Evolutionary conservation across 2,797 vertebrate species (phyloP), one percentile per base, ranked within the genome.

Genomic region (Acanthurus lineatus): DNA sequence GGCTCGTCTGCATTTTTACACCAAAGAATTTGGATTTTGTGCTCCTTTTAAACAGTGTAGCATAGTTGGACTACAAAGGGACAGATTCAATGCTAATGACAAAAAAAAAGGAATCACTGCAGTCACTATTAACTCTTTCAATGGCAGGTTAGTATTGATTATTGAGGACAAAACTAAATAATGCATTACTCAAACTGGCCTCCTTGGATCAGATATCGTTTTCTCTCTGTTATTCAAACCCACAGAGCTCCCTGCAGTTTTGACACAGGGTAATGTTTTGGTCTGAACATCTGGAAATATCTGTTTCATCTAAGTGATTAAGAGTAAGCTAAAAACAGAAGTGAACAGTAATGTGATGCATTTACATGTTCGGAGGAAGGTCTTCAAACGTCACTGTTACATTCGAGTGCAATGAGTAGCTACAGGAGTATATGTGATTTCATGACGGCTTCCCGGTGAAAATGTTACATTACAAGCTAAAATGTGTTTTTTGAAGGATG

Each of bases 271-370:
- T 64, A 61, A 35, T 22, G 28, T 73, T 63, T 78, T 17, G 1
- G 77, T 78, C 51, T 64, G 65, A 84, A 78, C 69, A 35, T 40
- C 10, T n/a, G n/a, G 32, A 57, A 20, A 49, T 53, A 42, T 32
- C 25, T 40, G n/a, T 53, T 66, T 25, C 47, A 58, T 25, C 1
- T 20, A 40, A 40, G 28, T 28, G 5, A 11, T 58, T 25, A 62
- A 42, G 58, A 69, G 48, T 49, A 75, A 70, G 57, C 80, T 82
- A 52, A 69, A 83, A 66, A 88, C 81, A 59, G 57, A 20, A 76
- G 71, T 72, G 58, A 77, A 64, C 25, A 71, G 81, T 80, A 91
- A 90, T 91, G 89, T 81, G 77, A 79, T 44, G 68, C 22, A 44
- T 74, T 59, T 19, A 32, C 28, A 32, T 70, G 64, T 63, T 64